phyloP scores from a whole-genome alignment of 2,797 vertebrate genomes.

The Sebastes nivosus region DNA sequence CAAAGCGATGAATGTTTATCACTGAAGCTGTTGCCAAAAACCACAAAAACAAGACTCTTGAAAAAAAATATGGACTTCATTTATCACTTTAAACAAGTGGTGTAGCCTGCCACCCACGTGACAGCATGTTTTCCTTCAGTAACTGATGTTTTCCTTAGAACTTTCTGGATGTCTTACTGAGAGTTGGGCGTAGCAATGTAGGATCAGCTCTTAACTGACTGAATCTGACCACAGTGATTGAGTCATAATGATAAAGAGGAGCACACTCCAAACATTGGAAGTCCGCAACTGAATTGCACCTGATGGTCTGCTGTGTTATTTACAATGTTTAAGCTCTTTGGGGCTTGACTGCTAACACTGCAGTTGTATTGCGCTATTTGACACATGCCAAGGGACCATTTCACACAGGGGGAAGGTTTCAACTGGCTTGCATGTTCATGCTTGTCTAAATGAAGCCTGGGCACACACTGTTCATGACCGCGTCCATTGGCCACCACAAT shows the following conservation, averaged over 20 bases:
- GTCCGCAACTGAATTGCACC: background rate
- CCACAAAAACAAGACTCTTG: constrained; percentile 53
- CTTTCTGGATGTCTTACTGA: constrained; percentile 18
- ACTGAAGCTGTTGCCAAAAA: constrained; percentile 53
- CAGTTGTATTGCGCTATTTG: constrained; percentile 8
- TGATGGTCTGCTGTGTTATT: background rate
- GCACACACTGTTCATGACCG: constrained; percentile 56
- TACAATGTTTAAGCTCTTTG: background rate
- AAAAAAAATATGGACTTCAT: constrained; percentile 60
- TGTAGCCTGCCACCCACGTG: constrained; percentile 50
- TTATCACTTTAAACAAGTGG: constrained; percentile 57
- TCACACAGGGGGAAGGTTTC: constrained; percentile 32
- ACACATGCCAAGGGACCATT: constrained; percentile 28
- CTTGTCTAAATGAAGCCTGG: constrained; percentile 44
- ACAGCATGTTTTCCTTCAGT: constrained; percentile 48
- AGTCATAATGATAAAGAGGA: background rate
- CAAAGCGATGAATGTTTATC: constrained; percentile 53
- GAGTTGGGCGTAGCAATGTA: constrained; percentile 1
- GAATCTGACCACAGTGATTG: background rate
- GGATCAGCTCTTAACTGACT: constrained; percentile 19
- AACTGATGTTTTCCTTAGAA: constrained; percentile 10
- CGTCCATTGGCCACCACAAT: constrained; percentile 58
- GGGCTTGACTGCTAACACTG: constrained; percentile 13
- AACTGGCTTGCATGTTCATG: constrained; percentile 36
- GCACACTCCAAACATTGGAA: background rate